phyloP scores from a whole-genome alignment of 1,140 invertebrate genomes.

The Drosophila neocordata region DNA sequence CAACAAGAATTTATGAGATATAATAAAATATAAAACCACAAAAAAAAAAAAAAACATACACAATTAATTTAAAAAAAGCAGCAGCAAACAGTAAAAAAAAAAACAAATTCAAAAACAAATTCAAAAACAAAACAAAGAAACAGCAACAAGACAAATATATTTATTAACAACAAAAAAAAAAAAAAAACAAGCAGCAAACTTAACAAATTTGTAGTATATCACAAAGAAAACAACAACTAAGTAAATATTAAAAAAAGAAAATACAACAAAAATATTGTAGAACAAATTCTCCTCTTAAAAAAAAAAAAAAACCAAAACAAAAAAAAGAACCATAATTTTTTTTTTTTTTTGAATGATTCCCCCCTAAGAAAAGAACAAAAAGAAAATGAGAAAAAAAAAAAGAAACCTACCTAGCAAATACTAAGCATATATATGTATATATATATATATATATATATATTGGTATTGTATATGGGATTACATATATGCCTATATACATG shows the following conservation, averaged over 20 bases:
- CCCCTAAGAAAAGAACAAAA: conserved; percentile 25
- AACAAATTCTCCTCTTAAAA: conserved; percentile 63
- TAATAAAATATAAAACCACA: conserved; percentile 67
- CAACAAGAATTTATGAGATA: conserved; percentile 81
- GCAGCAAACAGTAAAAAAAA: conserved; percentile 44
- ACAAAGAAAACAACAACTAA: conserved; percentile 58
- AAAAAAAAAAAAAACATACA: conserved; percentile 44
- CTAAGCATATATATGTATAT: conserved; percentile 55
- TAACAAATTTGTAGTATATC: conserved; percentile 76
- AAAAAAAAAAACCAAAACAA: conserved; percentile 48
- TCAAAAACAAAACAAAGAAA: conserved; percentile 31
- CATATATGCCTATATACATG: conserved; percentile 57
- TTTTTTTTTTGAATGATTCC: conserved; percentile 61
- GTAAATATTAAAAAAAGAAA: conserved; percentile 57
- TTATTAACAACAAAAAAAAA: conserved; percentile 23
- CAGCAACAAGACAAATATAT: conserved; percentile 9
- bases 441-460: conserved; percentile 45
- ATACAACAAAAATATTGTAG: conserved; percentile 59
- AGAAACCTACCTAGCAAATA: conserved; percentile 41
- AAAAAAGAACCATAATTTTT: conserved; percentile 39
- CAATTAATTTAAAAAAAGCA: conserved; percentile 35
- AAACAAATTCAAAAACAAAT: conserved; percentile 21
- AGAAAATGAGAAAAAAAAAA: conserved; percentile 26
- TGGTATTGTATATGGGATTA: conserved; percentile 74
- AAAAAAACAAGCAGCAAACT: conserved; percentile 39